phyloP scores from a whole-genome alignment of 1,140 invertebrate species.

The Asbolus verrucosus region DNA sequence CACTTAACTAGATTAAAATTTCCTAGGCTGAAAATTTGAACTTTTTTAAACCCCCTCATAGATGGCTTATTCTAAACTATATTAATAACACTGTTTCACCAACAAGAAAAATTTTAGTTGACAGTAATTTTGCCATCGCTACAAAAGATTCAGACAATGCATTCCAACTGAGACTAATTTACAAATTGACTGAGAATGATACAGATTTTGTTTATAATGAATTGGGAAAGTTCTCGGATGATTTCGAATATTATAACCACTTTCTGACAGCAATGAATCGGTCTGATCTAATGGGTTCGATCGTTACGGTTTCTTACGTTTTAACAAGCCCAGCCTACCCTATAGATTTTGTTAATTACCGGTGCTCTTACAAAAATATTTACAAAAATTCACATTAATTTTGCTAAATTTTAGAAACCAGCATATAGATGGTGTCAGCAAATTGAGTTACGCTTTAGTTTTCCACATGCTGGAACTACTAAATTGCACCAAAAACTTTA shows the following conservation, averaged over 20 bases:
- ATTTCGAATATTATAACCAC: constrained; percentile 12
- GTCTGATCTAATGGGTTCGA: background rate
- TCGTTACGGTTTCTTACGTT: constrained; percentile 19
- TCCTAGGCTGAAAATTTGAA: background rate
- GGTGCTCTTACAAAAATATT: no score
- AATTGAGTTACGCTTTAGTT: constrained; percentile 69
- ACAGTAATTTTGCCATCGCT: constrained; percentile 12
- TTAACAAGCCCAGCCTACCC: background rate
- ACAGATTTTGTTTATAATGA: background rate
- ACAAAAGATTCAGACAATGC: background rate
- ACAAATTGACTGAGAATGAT: constrained; percentile 8
- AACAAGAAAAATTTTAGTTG: background rate
- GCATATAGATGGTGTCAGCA: constrained; percentile 70
- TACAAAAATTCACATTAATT: no score
- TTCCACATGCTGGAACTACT: constrained; percentile 67
- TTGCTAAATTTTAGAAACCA: constrained; percentile 61
- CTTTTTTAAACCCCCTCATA: background rate
- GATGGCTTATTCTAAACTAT: constrained; percentile 26
- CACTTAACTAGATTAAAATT: no score
- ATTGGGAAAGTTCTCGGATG: background rate
- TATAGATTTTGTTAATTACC: constrained; percentile 4
- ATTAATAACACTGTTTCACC: background rate
- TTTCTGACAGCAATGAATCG: constrained; percentile 2
- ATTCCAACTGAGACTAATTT: background rate
- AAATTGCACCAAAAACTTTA: constrained; percentile 68